Evolutionary conservation across 2,113 vertebrate species (phyloP), one percentile per base, ranked within the genome.

Genomic region (Pelecanoides urinatrix): DNA sequence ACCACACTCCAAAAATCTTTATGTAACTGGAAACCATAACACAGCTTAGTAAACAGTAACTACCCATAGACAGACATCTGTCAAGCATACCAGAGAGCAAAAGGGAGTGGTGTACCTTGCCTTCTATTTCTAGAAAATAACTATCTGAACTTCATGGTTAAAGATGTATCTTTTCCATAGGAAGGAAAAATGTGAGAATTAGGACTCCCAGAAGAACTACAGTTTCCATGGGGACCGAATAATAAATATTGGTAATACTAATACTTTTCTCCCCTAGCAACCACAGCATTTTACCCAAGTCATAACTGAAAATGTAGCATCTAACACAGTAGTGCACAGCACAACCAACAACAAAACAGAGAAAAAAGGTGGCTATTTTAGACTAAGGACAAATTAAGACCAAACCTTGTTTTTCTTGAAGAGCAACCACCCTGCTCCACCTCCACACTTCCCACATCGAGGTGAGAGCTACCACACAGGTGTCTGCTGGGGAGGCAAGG

Each of bases 141-240:
- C 30, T 68, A 74, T 32, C 22, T 55, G 23, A 90, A 70, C 20
- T 52, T 73, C 45, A 80, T 26, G 16, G 45, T 42, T 82, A 72
- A 91, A 79, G n/a, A 66, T 26, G 1, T 27, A 75, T 42, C 29
- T 91, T 86, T 61, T 78, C 62, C 70, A 85, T 38, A 81, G 17
- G 65, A 90, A 92, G 61, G 22, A 62, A 68, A 81, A 65, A 45
- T n/a, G 17, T 27, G 74, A 87, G 32, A 95, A 87, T 70, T 82
- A 85, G 45, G 66, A 66, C 58, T 95, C 59, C 16, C 32, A 58
- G 36, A 88, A 92, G 56, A 91, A 73, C 45, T 36, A 67, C 13
- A 49, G 94, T 95, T 96, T 97, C 96, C 92, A 96, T 92, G 81
- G 94, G 66, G 58, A 97, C 32, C 1, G 40, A 94, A 90, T 87